Percentiles rank a stretch among this genome's conserved stretches.
These are phyloP conservation scores for Micropoecilia bifurca DNA, from an alignment of 2,797 vertebrate genomes.

Conservation along the genomic window DNA sequence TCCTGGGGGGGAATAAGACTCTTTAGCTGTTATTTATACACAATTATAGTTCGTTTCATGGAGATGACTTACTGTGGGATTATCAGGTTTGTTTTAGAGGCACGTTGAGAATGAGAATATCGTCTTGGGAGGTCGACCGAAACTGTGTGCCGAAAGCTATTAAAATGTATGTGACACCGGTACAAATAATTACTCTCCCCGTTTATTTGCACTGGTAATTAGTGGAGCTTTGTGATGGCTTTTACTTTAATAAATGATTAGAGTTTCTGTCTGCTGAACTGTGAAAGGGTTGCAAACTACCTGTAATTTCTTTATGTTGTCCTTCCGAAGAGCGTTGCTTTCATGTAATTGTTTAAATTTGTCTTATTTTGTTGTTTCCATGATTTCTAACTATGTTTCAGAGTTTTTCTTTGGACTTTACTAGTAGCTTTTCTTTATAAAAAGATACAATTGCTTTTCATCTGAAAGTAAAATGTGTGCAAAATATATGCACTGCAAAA, in stretches of 20 bases:
- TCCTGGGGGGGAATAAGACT: background rate
- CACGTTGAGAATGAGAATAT: background rate
- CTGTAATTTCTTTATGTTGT: background rate
- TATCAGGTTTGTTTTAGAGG: background rate
- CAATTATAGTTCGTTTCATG: background rate
- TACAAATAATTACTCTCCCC: background rate
- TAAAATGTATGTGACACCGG: background rate
- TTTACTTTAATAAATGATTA: constrained; percentile 1
- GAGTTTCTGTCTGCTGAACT: background rate
- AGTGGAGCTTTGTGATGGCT: background rate
- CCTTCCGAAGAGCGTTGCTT: background rate
- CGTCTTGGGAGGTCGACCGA: background rate
- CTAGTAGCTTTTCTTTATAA: background rate
- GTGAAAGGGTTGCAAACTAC: background rate
- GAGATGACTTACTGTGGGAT: background rate
- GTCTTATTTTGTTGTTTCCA: background rate
- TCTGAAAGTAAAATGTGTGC: background rate
- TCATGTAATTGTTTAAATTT: background rate
- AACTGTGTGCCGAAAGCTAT: background rate
- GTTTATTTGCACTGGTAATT: background rate
- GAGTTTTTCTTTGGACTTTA: background rate
- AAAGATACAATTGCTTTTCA: background rate
- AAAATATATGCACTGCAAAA: background rate
- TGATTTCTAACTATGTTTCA: background rate
- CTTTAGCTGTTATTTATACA: constrained; percentile 8